Evolutionary conservation across 2,888 invertebrate genomes (phyloP).

Genomic region (Caenorhabditis doughertyi): DNA sequence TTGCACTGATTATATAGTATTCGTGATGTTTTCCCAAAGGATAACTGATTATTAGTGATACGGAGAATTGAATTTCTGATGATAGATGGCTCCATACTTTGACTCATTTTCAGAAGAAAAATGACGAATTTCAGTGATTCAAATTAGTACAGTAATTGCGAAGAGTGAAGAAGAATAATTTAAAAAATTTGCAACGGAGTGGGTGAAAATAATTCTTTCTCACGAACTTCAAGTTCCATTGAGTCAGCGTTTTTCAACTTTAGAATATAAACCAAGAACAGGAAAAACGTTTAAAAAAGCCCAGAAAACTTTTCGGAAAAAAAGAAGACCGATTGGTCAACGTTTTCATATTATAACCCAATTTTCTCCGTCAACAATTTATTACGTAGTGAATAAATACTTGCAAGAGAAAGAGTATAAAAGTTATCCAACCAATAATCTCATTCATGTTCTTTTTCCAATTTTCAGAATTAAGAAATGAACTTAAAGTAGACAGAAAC

Average conservation of each 20-base stretch:
- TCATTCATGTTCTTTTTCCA: background rate
- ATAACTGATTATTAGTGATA: constrained; percentile 3
- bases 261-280: background rate
- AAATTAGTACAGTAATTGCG: no score
- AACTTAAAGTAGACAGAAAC: constrained; percentile 11
- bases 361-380: constrained; percentile 20
- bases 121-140: no score
- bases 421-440: background rate
- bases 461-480: constrained; percentile 7
- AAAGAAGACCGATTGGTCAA: constrained; percentile 16
- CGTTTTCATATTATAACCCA: constrained; percentile 23
- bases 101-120: background rate
- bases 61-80: background rate
- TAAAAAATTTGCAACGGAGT: no score
- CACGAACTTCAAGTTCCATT: no score
- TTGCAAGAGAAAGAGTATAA: background rate
- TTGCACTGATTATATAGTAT: background rate
- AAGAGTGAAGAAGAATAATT: no score
- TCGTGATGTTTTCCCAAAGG: background rate
- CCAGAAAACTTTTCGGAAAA: constrained; percentile 2
- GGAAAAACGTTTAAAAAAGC: background rate
- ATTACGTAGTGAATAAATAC: constrained; percentile 30
- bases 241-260: no score
- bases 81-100: background rate
- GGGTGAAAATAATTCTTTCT: no score